Evolutionary conservation across 1,140 invertebrate genomes (phyloP), one percentile per base, ranked within the genome.

Genomic region (Agrilus planipennis): DNA sequence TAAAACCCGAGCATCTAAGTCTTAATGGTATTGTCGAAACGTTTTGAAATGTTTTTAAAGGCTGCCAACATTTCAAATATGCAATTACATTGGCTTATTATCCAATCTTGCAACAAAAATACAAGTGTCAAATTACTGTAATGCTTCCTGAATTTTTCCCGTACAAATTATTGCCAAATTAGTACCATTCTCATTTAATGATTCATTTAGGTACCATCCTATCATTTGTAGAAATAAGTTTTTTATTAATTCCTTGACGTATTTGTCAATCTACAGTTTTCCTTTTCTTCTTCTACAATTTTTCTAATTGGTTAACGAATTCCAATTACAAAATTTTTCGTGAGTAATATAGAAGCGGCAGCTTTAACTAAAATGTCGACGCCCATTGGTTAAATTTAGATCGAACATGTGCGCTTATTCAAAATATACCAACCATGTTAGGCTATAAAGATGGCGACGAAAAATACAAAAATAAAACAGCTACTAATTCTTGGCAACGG

Each of bases 371-470:
- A 43, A 34, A 36, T 36, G 23, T n/a, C 23, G 41, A 37, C 21
- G 34, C 31, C 23, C 40, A 15, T 31, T 20, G 28, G 29, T 25
- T 43, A 28, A 10, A 39, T 31, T 19, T 43, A 43, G 34, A 14
- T 20, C 35, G 12, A 27, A 18, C 18, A 25, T 12, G 11, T 22
- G 16, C 23, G 7, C 15, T 28, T 28, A 39, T 39, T 15, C 30
- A 39, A 29, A 28, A 28, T 39, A 17, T 20, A 28, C 28, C 20
- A 39, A 28, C 28, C 28, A 39, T 29, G 17, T 27, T 23, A 22
- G 30, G n/a, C 12, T 29, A 29, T 12, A 17, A 39, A 30, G 7
- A 39, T 39, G 38, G 38, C 38, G 38, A n/a, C n/a, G 15, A 32
- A 4, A 16, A 17, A 17, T 12, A 17, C 30, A 32, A 32, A 32